Evolutionary conservation across 2,888 invertebrate species (phyloP).

Genomic region (Balanococcus diminutus): DNA sequence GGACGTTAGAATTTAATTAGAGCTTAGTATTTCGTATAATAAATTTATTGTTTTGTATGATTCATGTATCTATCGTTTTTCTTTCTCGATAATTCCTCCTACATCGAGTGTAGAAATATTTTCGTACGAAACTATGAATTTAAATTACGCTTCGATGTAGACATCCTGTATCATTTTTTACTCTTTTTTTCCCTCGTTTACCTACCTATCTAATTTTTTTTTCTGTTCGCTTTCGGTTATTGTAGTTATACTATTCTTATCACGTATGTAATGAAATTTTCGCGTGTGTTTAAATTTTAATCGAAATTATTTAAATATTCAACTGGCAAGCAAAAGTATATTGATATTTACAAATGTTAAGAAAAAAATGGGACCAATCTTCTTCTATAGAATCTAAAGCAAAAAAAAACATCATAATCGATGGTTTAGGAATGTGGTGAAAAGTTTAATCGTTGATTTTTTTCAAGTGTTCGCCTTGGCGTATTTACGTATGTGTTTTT

Average conservation of each 20-base stretch:
- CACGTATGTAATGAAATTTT: neutral
- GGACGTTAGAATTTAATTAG: conserved; percentile 17
- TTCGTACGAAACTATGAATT: neutral
- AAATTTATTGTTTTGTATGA: neutral
- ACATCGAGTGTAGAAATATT: neutral
- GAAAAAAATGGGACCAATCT: conserved; percentile 20
- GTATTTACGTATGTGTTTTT: neutral
- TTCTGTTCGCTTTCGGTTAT: neutral
- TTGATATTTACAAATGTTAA: neutral
- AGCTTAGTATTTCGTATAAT: conserved; percentile 7
- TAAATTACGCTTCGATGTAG: conserved; percentile 1
- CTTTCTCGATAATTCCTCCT: neutral
- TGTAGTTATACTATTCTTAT: too few relatives aligned
- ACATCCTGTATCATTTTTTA: neutral
- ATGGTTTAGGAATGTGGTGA: neutral
- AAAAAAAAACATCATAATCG: neutral
- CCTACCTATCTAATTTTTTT: neutral
- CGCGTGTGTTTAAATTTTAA: neutral
- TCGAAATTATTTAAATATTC: neutral
- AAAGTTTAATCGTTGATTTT: neutral
- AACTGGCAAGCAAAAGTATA: neutral
- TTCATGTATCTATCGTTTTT: neutral
- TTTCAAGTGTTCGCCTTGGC: neutral
- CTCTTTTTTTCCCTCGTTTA: neutral
- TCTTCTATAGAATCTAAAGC: neutral